A percentile compares a stretch with the other conserved stretches of the same genome.
Conservation (phyloP, 2,113 vertebrate genomes). For the Osmerus eperlanus region DNA sequence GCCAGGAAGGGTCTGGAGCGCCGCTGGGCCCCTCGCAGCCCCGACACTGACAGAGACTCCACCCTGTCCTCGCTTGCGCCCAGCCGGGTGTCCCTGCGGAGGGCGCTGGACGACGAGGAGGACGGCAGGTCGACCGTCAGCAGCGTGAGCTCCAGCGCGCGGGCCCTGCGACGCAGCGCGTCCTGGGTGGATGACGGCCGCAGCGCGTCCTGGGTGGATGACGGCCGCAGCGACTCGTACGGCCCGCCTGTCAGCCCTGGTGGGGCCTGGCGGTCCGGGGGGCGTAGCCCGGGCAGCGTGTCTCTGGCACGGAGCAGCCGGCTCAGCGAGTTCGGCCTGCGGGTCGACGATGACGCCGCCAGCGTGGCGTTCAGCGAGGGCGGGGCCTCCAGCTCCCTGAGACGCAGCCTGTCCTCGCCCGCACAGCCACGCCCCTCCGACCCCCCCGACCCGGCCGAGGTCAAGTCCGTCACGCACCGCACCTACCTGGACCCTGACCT, state of each 20-base stretch:
- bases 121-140: constrained; percentile 78
- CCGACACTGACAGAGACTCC: constrained; percentile 80
- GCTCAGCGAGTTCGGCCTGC: constrained; percentile 76
- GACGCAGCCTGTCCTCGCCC: constrained; percentile 86
- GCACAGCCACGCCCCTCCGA: constrained; percentile 69
- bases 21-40: constrained; percentile 78
- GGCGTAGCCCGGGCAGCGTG: constrained; percentile 52
- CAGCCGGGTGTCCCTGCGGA: constrained; percentile 79
- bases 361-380: constrained; percentile 69
- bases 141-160: constrained; percentile 79
- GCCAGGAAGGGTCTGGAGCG: constrained; percentile 81
- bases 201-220: constrained; percentile 79
- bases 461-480: constrained; percentile 72
- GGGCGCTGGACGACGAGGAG: constrained; percentile 72
- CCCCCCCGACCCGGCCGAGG: constrained; percentile 45
- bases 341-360: constrained; percentile 66
- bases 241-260: constrained; percentile 51
- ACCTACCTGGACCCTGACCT: constrained; percentile 93
- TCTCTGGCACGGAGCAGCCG: constrained; percentile 80
- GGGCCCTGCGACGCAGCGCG: constrained; percentile 72
- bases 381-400: constrained; percentile 66
- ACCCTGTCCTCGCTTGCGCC: constrained; percentile 73
- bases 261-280: constrained; percentile 45
- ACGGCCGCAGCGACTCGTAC: constrained; percentile 58
- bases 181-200: no score